These are phyloP conservation scores for Neodon shergylaensis DNA, from an alignment of 2,113 vertebrate species.

Conservation along the genomic window DNA sequence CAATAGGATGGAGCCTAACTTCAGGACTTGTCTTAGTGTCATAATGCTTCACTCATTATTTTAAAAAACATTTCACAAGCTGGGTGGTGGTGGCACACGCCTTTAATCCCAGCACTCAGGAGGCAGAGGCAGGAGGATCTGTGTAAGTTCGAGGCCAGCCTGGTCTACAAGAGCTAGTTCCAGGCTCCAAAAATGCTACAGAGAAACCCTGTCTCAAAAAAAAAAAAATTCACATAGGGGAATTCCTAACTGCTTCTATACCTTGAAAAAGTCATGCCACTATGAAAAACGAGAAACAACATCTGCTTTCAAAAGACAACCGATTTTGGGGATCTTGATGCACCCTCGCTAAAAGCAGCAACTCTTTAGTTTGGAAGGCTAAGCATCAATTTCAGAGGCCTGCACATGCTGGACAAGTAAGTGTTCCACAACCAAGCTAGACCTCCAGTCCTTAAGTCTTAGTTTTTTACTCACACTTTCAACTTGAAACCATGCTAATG, in stretches of 20 bases:
- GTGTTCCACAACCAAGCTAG: not conserved
- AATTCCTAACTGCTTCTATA: not conserved
- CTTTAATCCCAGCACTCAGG: too few relatives aligned
- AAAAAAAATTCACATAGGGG: not conserved
- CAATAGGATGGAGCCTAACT: not conserved
- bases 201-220: too few relatives aligned
- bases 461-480: not conserved
- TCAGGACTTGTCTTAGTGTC: not conserved
- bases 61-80: not conserved
- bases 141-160: too few relatives aligned
- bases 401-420: not conserved
- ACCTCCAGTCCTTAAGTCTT: not conserved
- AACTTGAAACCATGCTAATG: slow-evolving; percentile 6
- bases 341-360: not conserved
- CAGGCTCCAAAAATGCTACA: too few relatives aligned
- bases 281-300: not conserved
- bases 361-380: not conserved
- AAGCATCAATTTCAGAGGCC: not conserved
- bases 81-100: too few relatives aligned
- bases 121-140: too few relatives aligned
- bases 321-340: not conserved
- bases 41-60: not conserved
- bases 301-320: not conserved
- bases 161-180: too few relatives aligned
- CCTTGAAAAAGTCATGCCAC: not conserved